A percentile compares a stretch with the other conserved stretches of the same genome.
Evolutionary conservation across 2,113 vertebrate genomes (phyloP).

Genomic region (Sceloporus tristichus): DNA sequence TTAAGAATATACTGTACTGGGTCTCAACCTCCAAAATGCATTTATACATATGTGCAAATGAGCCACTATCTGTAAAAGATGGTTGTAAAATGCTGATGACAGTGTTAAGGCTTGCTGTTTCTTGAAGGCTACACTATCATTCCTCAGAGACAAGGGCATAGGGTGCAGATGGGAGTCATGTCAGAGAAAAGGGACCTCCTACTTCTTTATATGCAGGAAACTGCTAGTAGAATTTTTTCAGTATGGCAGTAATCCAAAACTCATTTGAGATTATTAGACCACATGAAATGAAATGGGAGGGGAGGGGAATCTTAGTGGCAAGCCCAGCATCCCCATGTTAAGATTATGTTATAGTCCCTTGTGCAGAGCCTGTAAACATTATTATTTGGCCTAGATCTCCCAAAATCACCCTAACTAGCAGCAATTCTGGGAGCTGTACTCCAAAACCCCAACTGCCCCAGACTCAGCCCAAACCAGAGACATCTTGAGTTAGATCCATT

Average conservation of each 20-base stretch:
- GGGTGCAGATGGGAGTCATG: background rate
- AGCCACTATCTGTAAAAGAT: background rate
- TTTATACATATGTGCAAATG: background rate
- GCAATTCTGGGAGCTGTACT: too few species aligned
- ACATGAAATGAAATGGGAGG: background rate
- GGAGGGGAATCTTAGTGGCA: too few species aligned
- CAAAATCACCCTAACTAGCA: too few species aligned
- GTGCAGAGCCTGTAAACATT: too few species aligned
- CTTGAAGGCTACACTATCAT: background rate
- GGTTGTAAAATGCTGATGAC: background rate
- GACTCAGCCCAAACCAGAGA: too few species aligned
- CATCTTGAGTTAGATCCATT: too few species aligned
- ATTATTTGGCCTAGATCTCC: too few species aligned
- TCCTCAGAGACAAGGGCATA: background rate
- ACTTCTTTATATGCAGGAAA: background rate
- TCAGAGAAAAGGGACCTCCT: background rate
- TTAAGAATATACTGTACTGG: background rate
- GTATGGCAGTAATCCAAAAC: background rate
- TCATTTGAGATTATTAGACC: background rate
- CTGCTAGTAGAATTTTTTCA: background rate
- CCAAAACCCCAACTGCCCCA: too few species aligned
- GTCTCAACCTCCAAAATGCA: background rate
- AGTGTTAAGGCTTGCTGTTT: background rate
- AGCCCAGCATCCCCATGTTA: too few species aligned
- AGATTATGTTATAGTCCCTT: too few species aligned